Percentiles rank a stretch among this genome's conserved stretches.
phyloP scores from a whole-genome alignment of 2,888 invertebrate genomes.

The Chrysodeixis includens region DNA sequence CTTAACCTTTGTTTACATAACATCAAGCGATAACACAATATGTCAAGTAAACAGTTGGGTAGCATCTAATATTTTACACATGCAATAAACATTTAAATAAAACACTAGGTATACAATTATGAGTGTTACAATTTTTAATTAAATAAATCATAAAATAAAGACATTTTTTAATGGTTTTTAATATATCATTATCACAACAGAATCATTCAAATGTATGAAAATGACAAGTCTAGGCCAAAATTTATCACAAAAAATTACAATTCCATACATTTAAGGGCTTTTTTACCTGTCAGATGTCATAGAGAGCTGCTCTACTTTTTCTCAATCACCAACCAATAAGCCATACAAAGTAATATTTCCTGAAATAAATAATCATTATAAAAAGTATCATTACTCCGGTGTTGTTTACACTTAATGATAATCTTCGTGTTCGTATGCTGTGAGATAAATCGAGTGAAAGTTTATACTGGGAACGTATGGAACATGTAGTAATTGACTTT shows the following conservation, averaged over 20 bases:
- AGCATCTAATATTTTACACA: conserved; percentile 1
- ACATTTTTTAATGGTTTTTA: too few species aligned
- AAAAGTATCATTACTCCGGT: conserved; percentile 29
- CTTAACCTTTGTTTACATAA: conserved; percentile 28
- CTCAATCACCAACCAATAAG: too few species aligned
- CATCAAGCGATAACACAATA: conserved; percentile 26
- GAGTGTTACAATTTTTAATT: background rate
- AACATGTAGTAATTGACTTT: conserved; percentile 42
- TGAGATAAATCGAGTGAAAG: conserved; percentile 55
- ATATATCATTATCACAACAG: too few species aligned
- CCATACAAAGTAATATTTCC: too few species aligned
- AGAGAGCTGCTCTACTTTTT: background rate
- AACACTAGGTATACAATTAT: background rate
- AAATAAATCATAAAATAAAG: too few species aligned
- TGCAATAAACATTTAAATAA: background rate
- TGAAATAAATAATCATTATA: conserved; percentile 14
- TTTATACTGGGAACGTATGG: conserved; percentile 27
- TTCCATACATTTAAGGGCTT: background rate
- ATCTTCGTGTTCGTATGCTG: conserved; percentile 26
- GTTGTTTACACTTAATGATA: conserved; percentile 38
- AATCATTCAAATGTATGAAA: too few species aligned
- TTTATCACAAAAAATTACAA: too few species aligned
- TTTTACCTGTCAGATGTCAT: too few species aligned
- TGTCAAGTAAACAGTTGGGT: conserved; percentile 12
- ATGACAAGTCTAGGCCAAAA: too few species aligned